Percentiles rank a stretch among this genome's conserved stretches.
Conservation (phyloP, 2,113 vertebrate species). For the Phrynosoma blainvillii region DNA sequence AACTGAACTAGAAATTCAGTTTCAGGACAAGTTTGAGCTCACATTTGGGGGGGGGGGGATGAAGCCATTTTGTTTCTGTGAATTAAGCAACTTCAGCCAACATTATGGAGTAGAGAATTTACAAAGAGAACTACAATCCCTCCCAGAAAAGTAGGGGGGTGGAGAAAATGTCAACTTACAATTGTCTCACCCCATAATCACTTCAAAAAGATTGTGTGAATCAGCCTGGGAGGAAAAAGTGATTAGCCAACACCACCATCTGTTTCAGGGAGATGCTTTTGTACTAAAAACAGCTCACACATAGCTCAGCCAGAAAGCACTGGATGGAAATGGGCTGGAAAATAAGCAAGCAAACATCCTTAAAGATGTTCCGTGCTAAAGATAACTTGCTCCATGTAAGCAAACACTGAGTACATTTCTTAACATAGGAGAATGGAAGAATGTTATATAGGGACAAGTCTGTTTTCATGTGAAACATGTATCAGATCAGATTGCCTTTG, state of each 20-base stretch:
- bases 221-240: background rate
- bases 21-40: background rate
- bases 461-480: background rate
- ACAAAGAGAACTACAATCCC: background rate
- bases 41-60: background rate
- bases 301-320: background rate
- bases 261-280: conserved; percentile 5
- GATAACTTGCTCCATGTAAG: background rate
- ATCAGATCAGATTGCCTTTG: background rate
- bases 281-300: background rate
- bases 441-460: background rate
- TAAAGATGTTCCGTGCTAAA: background rate
- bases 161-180: background rate
- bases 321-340: background rate
- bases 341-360: background rate
- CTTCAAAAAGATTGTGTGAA: background rate
- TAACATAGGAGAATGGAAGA: background rate
- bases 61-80: background rate
- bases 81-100: background rate
- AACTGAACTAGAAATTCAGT: too few species aligned
- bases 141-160: background rate
- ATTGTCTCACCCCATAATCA: background rate
- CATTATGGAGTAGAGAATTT: background rate
- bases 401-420: background rate
- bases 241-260: background rate